Base-by-base conservation (phyloP, 2,888 invertebrate genomes). In the Metalampra italica region DNA sequence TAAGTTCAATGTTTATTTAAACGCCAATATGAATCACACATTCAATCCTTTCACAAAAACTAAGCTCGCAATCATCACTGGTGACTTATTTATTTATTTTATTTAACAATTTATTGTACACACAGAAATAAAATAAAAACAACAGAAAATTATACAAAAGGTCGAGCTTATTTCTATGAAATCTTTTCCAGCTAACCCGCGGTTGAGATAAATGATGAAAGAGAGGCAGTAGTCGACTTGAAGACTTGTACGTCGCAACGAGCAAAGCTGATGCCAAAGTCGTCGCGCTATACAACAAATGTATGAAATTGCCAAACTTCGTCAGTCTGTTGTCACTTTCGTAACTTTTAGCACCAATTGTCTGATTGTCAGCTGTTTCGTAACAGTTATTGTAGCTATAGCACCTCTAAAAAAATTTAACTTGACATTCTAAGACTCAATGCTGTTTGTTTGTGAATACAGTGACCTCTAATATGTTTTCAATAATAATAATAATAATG, bases 261-360 rank as follows among this genome's bases (percentile, higher is more conserved):
- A 11, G 12, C 37, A 2, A 37, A 12, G 3, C 15, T 22, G 22
- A 22, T 22, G 5, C 2, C 22, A 22, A 44, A 50, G 45, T 50
- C 29, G 49, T 50, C 54, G 32, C 29, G 38, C 42, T 50, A 52
- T 53, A 47, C 55, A 34, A 43, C 30, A 44, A 30, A 44, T 30
- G 36, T n/a, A 47, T 56, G 41, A 46, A 41, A 47, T 68, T 66
- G 57, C 62, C 39, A 54, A 64, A 63, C 47, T 36, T 56, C 53
- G 59, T 57, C 66, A 64, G 63, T 7, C 5, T 22, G 22, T 70
- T 70, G 71, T 73, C 74, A 74, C 73, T 71, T 68, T 66, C 64
- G 56, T 61, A 56, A 66, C 52, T 59, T 55, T 49, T 36, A 54
- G 57, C 56, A 49, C 46, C 52, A 49, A 63, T 63, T 63, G 60